phyloP scores from a whole-genome alignment of 1,140 invertebrate genomes.

The Drosophila nikananu region DNA sequence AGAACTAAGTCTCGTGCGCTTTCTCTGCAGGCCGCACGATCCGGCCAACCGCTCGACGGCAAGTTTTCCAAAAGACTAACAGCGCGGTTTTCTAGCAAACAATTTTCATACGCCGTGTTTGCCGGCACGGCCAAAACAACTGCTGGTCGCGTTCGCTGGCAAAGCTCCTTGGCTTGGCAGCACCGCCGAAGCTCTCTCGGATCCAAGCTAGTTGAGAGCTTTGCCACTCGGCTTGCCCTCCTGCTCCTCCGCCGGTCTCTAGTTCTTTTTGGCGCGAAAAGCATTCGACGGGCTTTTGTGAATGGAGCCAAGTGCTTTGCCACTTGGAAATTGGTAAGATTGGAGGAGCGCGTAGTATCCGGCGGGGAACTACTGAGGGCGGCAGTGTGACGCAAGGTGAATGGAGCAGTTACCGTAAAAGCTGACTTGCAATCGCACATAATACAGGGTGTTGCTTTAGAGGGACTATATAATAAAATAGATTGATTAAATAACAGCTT shows the following conservation, averaged over 20 bases:
- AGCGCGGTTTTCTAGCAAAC: slow-evolving; percentile 70
- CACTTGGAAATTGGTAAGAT: slow-evolving; percentile 12
- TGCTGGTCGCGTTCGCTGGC: background rate
- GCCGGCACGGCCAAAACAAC: slow-evolving; percentile 59
- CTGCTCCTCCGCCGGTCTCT: background rate
- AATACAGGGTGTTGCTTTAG: slow-evolving; percentile 53
- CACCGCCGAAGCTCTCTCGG: slow-evolving; percentile 42
- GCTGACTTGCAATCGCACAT: slow-evolving; percentile 30
- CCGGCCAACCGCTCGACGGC: slow-evolving; percentile 77
- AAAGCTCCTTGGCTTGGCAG: slow-evolving; percentile 24
- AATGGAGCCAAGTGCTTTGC: slow-evolving; percentile 62
- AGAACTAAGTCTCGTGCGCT: slow-evolving; percentile 5
- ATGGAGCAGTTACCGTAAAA: slow-evolving; percentile 61
- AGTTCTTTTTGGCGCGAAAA: slow-evolving; percentile 52
- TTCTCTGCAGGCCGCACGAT: slow-evolving; percentile 31
- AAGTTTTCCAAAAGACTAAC: slow-evolving; percentile 80
- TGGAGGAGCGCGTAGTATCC: slow-evolving; percentile 23
- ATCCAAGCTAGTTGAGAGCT: slow-evolving; percentile 43
- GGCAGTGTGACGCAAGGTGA: slow-evolving; percentile 23
- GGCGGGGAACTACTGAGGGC: background rate
- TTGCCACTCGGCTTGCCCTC: slow-evolving; percentile 38
- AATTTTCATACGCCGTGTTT: slow-evolving; percentile 76
- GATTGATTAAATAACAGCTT: too few species aligned
- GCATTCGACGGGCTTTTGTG: slow-evolving; percentile 60
- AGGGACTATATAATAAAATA: background rate